phyloP scores from a whole-genome alignment of 2,888 invertebrate species.

The Apodemia hepburni region DNA sequence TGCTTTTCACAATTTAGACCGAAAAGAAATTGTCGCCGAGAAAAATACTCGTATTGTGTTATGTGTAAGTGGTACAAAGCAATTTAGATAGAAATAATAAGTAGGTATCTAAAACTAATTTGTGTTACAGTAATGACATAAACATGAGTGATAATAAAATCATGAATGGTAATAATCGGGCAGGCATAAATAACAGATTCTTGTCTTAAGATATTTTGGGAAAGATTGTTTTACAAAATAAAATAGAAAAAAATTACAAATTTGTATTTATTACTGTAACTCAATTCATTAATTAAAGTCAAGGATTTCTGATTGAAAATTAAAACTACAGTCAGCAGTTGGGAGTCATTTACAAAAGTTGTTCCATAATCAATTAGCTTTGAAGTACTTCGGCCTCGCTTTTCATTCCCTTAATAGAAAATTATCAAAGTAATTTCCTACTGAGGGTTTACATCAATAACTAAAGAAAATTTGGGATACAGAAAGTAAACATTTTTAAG shows the following conservation, averaged over 20 bases:
- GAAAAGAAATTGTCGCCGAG: neutral
- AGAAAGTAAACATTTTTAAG: neutral
- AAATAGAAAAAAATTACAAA: too few species aligned
- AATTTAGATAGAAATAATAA: too few species aligned
- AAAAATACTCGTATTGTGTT: neutral
- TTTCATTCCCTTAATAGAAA: conserved; percentile 10
- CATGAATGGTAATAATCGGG: too few species aligned
- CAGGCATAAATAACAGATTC: too few species aligned
- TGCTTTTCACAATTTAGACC: neutral
- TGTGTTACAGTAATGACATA: too few species aligned
- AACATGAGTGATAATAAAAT: too few species aligned
- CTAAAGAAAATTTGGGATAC: neutral
- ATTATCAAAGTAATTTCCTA: conserved; percentile 2
- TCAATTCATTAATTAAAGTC: neutral
- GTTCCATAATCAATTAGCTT: conserved; percentile 14
- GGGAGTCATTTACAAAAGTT: neutral
- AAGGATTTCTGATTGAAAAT: neutral
- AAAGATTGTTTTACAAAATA: neutral
- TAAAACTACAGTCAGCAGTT: neutral
- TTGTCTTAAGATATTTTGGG: too few species aligned
- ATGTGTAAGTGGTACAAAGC: neutral
- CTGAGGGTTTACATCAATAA: conserved; percentile 1
- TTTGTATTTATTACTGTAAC: neutral
- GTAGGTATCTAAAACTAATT: too few species aligned
- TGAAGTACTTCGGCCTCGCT: neutral